Evolutionary conservation across 2,113 vertebrate species (phyloP).

Genomic region (Oxyruncus cristatus): DNA sequence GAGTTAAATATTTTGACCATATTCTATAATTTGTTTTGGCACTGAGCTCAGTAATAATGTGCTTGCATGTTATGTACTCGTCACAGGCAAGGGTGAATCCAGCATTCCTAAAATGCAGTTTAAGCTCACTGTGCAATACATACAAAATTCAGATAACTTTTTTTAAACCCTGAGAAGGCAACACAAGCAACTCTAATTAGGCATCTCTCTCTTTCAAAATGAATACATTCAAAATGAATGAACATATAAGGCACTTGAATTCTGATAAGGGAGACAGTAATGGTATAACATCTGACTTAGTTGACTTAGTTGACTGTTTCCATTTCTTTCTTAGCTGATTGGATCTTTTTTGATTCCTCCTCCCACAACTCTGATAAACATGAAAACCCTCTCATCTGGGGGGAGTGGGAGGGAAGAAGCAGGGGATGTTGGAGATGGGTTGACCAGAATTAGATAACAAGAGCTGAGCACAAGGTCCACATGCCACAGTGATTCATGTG

Average conservation of each 20-base stretch:
- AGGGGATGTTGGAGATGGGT: background rate
- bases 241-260: background rate
- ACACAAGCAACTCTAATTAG: background rate
- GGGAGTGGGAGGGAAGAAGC: background rate
- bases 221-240: background rate
- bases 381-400: background rate
- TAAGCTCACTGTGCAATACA: background rate
- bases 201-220: background rate
- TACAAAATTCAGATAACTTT: background rate
- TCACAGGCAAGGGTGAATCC: background rate
- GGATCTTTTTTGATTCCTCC: background rate
- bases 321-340: background rate
- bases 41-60: background rate
- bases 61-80: background rate
- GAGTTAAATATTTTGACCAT: background rate
- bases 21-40: background rate
- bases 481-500: constrained; percentile 1
- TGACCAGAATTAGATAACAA: background rate
- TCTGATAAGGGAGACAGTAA: background rate
- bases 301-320: background rate
- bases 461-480: background rate
- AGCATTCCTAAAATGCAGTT: background rate
- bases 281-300: background rate
- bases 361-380: background rate
- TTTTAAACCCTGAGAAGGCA: background rate